A percentile compares a stretch with the other conserved stretches of the same genome.
Evolutionary conservation across 2,113 vertebrate genomes (phyloP).

Genomic region (Ginglymostoma cirratum): DNA sequence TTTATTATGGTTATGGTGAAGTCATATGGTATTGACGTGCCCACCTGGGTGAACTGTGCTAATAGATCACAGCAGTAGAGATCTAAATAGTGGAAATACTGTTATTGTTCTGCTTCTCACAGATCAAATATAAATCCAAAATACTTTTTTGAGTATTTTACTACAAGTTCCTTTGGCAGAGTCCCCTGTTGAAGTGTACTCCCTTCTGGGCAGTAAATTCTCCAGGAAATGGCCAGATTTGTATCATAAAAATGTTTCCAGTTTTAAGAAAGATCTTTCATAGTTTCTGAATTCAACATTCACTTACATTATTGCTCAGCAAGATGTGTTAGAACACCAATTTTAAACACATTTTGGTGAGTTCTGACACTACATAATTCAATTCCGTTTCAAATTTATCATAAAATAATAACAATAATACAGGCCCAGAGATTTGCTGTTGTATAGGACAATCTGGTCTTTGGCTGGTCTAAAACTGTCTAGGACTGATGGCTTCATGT

Average conservation of each 20-base stretch:
- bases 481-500: no score
- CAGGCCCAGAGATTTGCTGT: no score
- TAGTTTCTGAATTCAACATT: not conserved
- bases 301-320: not conserved
- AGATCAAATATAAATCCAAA: not conserved
- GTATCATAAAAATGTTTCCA: not conserved
- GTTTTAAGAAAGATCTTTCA: not conserved
- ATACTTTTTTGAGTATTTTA: not conserved
- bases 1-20: not conserved
- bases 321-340: not conserved
- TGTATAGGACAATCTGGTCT: no score
- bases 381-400: not conserved
- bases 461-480: no score
- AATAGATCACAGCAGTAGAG: not conserved
- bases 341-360: not conserved
- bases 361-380: not conserved
- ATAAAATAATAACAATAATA: not conserved
- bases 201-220: not conserved
- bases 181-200: not conserved
- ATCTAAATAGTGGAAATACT: not conserved
- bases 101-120: not conserved
- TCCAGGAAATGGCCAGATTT: conserved; percentile 29
- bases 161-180: not conserved
- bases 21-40: not conserved
- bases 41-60: not conserved